Conservation (phyloP, 2,113 vertebrate genomes). For the Bubo bubo region DNA sequence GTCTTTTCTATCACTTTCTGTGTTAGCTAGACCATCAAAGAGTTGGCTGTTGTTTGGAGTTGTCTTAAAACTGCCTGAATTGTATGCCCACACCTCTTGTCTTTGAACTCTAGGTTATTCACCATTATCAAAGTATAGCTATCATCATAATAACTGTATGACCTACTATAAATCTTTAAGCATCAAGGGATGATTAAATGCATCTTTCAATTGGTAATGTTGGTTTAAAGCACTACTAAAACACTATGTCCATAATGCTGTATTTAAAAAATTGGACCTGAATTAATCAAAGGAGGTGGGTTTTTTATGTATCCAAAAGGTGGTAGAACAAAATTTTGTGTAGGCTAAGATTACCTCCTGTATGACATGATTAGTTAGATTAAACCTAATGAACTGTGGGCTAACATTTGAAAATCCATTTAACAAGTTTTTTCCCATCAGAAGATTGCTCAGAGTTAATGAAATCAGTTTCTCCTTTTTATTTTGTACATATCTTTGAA, state of each 20-base stretch:
- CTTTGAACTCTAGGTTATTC: conserved; percentile 27
- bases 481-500: conserved; percentile 18
- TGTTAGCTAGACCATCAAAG: neutral
- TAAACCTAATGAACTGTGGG: conserved; percentile 59
- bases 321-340: neutral
- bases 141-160: neutral
- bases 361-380: conserved; percentile 56
- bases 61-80: neutral
- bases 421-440: conserved; percentile 40
- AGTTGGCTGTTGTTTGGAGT: neutral
- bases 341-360: neutral
- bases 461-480: conserved; percentile 37
- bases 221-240: conserved; percentile 36
- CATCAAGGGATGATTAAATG: neutral
- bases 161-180: neutral
- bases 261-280: conserved; percentile 26
- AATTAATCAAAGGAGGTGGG: conserved; percentile 24
- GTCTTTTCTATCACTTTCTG: neutral
- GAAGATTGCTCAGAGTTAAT: conserved; percentile 49
- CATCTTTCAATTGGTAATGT: neutral
- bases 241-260: neutral
- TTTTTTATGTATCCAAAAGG: conserved; percentile 58
- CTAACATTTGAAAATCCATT: conserved; percentile 60
- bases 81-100: neutral
- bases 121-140: neutral